phyloP scores from a whole-genome alignment of 1,140 invertebrate species.

The Caenorhabditis tropicalis region DNA sequence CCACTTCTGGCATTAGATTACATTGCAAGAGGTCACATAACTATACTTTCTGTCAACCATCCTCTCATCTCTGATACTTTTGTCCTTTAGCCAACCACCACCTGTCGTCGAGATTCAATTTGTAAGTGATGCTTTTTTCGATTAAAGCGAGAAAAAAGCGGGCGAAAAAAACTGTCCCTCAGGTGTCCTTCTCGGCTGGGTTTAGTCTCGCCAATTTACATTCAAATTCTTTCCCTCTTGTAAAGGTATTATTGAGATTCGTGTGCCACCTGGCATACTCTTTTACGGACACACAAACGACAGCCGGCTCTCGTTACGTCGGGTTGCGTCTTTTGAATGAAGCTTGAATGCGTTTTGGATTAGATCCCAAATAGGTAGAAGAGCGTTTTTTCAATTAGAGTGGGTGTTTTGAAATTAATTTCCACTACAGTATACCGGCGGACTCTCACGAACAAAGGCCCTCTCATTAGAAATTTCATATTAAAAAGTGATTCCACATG shows the following conservation, averaged over 20 bases:
- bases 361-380: too few species aligned
- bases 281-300: neutral
- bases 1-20: neutral
- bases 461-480: neutral
- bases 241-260: conserved; percentile 20
- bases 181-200: neutral
- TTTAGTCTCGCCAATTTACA: neutral
- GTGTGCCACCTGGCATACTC: conserved; percentile 4
- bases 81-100: neutral
- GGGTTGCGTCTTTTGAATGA: conserved; percentile 16
- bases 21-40: conserved; percentile 2
- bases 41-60: neutral
- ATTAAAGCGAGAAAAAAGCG: too few species aligned
- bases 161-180: too few species aligned
- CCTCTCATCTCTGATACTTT: neutral
- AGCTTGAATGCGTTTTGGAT: neutral
- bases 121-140: neutral
- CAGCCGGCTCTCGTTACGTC: conserved; percentile 2
- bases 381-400: too few species aligned
- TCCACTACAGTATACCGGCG: too few species aligned
- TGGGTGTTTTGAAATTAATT: too few species aligned
- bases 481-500: neutral
- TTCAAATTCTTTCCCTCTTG: neutral
- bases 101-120: conserved; percentile 30
- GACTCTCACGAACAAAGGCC: neutral